Percentiles rank a stretch among this genome's conserved stretches.
These are phyloP conservation scores for Eilema caniola DNA, from an alignment of 2,888 invertebrate species.

Conservation along the genomic window DNA sequence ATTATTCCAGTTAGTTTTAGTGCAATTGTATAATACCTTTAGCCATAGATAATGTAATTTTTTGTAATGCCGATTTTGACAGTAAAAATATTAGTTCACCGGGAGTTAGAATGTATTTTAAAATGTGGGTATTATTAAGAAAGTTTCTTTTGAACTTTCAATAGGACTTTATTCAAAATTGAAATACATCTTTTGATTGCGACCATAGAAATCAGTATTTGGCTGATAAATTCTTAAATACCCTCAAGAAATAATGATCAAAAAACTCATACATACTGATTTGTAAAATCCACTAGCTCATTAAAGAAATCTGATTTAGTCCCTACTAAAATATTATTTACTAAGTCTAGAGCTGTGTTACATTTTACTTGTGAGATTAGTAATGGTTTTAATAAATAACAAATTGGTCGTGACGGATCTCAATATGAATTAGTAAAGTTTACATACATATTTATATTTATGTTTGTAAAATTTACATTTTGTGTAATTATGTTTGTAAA, in stretches of 20 bases:
- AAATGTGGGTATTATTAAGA: constrained; percentile 1
- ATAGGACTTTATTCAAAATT: neutral
- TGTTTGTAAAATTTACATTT: constrained; percentile 17
- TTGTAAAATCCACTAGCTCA: neutral
- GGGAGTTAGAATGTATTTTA: constrained; percentile 22
- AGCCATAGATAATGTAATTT: constrained; percentile 67
- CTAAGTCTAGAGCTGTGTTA: neutral
- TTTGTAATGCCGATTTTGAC: constrained; percentile 57
- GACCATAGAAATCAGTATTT: neutral
- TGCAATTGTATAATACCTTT: constrained; percentile 81
- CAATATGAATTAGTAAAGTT: constrained; percentile 15
- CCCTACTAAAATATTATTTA: neutral
- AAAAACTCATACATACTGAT: neutral
- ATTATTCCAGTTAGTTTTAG: constrained; percentile 83
- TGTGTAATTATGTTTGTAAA: constrained; percentile 7
- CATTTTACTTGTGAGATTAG: constrained; percentile 32
- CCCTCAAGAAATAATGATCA: neutral
- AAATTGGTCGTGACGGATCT: constrained; percentile 19
- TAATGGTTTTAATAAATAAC: constrained; percentile 15
- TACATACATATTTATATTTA: neutral
- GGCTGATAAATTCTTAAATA: neutral
- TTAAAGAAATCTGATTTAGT: neutral
- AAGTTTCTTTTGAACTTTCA: constrained; percentile 22
- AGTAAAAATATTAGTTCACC: constrained; percentile 30
- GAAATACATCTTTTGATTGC: neutral